Evolutionary conservation across 2,797 vertebrate genomes (phyloP).

Genomic region (Neopelma chrysocephalum): DNA sequence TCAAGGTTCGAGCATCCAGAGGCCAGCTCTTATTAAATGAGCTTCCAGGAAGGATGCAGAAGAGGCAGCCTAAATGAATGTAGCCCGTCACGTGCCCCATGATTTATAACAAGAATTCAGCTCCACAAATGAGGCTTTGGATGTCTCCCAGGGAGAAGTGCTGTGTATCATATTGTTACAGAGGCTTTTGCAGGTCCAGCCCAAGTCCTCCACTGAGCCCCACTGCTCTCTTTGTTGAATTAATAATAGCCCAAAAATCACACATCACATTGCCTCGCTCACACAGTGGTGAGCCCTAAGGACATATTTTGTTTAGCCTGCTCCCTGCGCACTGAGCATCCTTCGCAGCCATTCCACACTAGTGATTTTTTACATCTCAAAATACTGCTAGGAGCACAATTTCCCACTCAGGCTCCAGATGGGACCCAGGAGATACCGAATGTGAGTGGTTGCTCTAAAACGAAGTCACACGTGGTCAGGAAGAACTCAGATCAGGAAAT

Average conservation of each 20-base stretch:
- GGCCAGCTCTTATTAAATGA: conserved; percentile 17
- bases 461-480: not conserved
- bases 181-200: conserved; percentile 26
- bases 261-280: not conserved
- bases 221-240: conserved; percentile 23
- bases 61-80: not conserved
- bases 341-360: conserved; percentile 49
- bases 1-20: conserved; percentile 14
- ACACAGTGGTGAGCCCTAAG: conserved; percentile 37
- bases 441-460: conserved; percentile 23
- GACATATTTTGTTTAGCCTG: conserved; percentile 38
- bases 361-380: conserved; percentile 51
- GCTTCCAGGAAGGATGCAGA: conserved; percentile 48
- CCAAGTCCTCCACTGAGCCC: not conserved
- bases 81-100: not conserved
- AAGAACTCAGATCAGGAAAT: conserved; percentile 29
- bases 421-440: conserved; percentile 24
- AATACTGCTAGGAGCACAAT: conserved; percentile 63
- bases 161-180: not conserved
- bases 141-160: conserved; percentile 11
- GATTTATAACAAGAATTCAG: conserved; percentile 32
- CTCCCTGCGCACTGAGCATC: conserved; percentile 20
- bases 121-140: conserved; percentile 19
- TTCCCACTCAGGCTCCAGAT: conserved; percentile 58
- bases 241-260: conserved; percentile 56